Evolutionary conservation across 2,113 vertebrate genomes (phyloP).

Genomic region (Chroicocephalus ridibundus): DNA sequence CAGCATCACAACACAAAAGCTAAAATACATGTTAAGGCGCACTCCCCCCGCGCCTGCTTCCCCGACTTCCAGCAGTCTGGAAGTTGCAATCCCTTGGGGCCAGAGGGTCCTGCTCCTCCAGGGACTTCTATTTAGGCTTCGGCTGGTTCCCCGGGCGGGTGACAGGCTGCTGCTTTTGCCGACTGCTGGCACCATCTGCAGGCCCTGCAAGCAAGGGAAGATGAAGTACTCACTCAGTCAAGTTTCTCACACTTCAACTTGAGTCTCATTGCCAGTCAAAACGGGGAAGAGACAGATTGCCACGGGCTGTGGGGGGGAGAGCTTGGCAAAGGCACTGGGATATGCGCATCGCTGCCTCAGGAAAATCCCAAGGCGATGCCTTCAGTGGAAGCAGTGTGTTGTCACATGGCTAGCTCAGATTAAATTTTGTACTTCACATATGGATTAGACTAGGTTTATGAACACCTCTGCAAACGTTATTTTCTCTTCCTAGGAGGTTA

Average conservation of each 20-base stretch:
- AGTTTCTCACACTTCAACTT: background rate
- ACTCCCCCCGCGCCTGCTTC: background rate
- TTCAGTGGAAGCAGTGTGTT: background rate
- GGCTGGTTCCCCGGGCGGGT: background rate
- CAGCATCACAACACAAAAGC: background rate
- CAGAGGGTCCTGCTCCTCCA: background rate
- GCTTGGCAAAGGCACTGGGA: background rate
- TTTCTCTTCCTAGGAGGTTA: background rate
- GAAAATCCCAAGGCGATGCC: background rate
- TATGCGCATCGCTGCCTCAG: fast-evolving
- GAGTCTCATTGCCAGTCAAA: background rate
- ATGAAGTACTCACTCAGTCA: background rate
- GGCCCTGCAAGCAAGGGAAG: constrained; percentile 22
- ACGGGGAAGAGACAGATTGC: background rate
- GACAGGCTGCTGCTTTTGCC: background rate
- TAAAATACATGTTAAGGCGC: background rate
- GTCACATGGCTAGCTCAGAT: background rate
- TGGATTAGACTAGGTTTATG: background rate
- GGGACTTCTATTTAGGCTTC: background rate
- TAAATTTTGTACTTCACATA: background rate
- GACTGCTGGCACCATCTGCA: constrained; percentile 23
- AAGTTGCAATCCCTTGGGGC: background rate
- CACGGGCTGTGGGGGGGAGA: background rate
- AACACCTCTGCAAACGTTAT: background rate
- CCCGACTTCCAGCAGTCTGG: background rate